phyloP scores from a whole-genome alignment of 2,113 vertebrate genomes.

The Anoplopoma fimbria region DNA sequence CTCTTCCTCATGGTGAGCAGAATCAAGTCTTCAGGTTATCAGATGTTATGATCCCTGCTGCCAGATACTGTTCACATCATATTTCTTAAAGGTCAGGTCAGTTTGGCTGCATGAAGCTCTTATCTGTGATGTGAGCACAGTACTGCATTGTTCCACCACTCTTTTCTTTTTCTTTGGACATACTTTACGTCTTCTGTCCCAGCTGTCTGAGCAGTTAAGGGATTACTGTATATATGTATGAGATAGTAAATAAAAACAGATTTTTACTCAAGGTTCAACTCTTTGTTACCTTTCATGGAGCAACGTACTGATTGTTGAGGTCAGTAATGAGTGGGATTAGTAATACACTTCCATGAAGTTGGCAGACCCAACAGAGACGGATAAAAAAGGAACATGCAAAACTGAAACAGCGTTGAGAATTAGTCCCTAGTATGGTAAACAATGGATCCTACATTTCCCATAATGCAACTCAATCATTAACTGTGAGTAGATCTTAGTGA shows the following conservation, averaged over 20 bases:
- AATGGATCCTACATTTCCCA: not conserved
- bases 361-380: no score
- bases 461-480: not conserved
- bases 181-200: no score
- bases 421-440: not conserved
- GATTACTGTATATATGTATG: not conserved
- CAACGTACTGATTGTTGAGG: not conserved
- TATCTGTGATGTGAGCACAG: not conserved
- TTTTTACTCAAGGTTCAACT: not conserved
- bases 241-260: not conserved
- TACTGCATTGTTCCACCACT: not conserved
- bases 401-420: not conserved
- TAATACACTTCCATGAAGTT: not conserved
- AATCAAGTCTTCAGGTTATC: not conserved
- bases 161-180: not conserved
- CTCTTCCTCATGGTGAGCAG: slow-evolving; percentile 91
- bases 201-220: not conserved
- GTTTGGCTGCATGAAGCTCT: not conserved
- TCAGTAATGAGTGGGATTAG: not conserved
- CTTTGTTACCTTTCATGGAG: not conserved
- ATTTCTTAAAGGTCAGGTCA: no score
- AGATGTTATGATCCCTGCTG: not conserved
- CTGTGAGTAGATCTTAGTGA: no score
- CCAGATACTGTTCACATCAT: no score
- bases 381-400: not conserved